Base-by-base conservation (phyloP, 2,113 vertebrate species). In the Atlantisia rogersi region DNA sequence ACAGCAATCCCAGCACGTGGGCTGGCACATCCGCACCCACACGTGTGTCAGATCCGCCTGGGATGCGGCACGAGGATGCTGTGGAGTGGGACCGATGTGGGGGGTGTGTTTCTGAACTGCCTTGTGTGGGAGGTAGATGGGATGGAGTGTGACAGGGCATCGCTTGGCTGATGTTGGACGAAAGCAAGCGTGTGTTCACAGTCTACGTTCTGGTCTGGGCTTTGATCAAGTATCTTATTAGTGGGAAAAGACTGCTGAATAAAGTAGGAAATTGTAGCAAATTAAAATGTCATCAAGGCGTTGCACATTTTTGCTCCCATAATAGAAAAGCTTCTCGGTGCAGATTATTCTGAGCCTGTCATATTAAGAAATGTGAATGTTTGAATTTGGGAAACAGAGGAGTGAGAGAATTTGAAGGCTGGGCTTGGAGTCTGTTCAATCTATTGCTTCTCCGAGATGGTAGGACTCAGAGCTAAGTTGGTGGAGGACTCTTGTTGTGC, bases 1-100 rank as follows among this genome's bases (percentile, higher is more conserved):
- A 15, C 14, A 1, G 26, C 39, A 15, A 12, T 39, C 26, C 37
- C 22, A 7, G 62, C 46, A 12, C 11, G 1, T 0, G 15, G 79
- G 46, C 3, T 5, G 3, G 55, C 12, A 2, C 20, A 11, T 21
- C 52, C 2, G 2, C 19, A 10, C 18, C 42, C 4, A 3, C 52
- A 0, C 10, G 24, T 3, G 42, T 1, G 8, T 0, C 48, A 17
- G 63, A 15, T 35, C 25, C 17, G 77, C 14, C 44, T 15, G 5
- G 26, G 74, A 26, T 5, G 58, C 1, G n/a, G 62, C 2, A 17
- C 11, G 17, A 5, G 69, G 83, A 19, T 6, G 62, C 82, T 28
- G 76, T 1, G 3, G 69, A 14, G 73, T 4, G 29, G 78, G 56
- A 53, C 12, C 3, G 3, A 3, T 0, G 13, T 11, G 62, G 63